Evolutionary conservation across 2,888 invertebrate genomes (phyloP), one percentile per base, ranked within the genome.

Genomic region (Dendrolimus houi): DNA sequence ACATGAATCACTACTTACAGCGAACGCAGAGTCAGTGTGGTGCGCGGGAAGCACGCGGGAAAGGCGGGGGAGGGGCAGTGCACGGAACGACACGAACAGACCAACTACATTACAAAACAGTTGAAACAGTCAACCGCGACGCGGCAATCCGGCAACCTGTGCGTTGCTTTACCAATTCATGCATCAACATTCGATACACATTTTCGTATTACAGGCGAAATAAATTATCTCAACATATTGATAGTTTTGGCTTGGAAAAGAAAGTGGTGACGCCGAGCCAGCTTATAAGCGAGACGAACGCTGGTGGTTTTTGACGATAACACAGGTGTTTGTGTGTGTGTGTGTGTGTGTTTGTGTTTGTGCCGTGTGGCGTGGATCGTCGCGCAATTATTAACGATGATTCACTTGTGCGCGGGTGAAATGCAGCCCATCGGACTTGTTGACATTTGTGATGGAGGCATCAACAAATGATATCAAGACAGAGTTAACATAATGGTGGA

Each of bases 351-450:
- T 14, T 1, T 10, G 42, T 42, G 47, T 77, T 83, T 80, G 82
- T 82, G 83, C 66, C 77, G 80, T 77, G 83, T 85, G 83, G 86
- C 83, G 85, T 85, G 85, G 85, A 85, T 82, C 84, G 87, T 85
- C 87, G 87, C 87, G 85, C 87, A 87, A 85, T 87, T 88, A 87
- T 84, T 90, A 88, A 88, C 87, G 88, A 87, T 90, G 89, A 90
- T 86, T 90, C 89, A 90, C 83, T 87, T 87, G 86, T 78, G 87
- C 83, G 83, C 88, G 85, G 85, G 87, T 87, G 87, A 89, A 89
- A 88, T 88, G 89, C 90, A 87, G 81, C 87, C 84, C 84, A 84
- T 85, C 81, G 85, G 83, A 85, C 85, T 88, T 90, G 88, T 89
- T 90, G 88, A 89, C 87, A 86, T 85, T 84, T 79, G 83, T 81